Evolutionary conservation across 2,113 vertebrate genomes (phyloP).

Genomic region (Aptenodytes patagonicus): DNA sequence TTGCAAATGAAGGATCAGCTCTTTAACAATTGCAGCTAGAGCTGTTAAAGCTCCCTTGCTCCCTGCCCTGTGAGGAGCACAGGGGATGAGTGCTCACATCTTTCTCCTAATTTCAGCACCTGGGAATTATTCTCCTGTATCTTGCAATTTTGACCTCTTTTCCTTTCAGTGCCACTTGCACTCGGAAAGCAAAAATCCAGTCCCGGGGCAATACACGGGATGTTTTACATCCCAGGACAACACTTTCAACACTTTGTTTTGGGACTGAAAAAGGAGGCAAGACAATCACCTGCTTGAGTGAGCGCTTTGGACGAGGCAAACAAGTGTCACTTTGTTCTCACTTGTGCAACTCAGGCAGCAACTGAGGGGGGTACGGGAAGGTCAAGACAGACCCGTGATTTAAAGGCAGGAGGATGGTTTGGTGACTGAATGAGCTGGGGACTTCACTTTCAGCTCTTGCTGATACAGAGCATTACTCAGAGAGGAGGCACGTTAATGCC

Average conservation of each 20-base stretch:
- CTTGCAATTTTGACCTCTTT: background rate
- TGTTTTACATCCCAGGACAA: conserved; percentile 44
- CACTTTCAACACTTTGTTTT: conserved; percentile 42
- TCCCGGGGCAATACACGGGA: background rate
- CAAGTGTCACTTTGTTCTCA: conserved; percentile 60
- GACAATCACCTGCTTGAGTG: conserved; percentile 60
- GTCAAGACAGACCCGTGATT: conserved; percentile 30
- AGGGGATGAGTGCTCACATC: background rate
- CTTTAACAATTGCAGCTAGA: background rate
- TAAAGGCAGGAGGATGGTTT: background rate
- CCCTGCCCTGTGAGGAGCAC: background rate
- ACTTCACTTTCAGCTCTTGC: background rate
- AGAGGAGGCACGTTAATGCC: background rate
- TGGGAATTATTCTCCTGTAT: background rate
- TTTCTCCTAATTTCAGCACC: background rate
- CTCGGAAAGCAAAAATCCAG: background rate
- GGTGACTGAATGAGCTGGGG: background rate
- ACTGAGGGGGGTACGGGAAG: background rate
- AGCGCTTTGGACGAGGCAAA: conserved; percentile 31
- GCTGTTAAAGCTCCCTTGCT: background rate
- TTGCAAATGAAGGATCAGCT: background rate
- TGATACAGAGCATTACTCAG: background rate
- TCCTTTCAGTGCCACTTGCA: background rate
- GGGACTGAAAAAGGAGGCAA: conserved; percentile 14
- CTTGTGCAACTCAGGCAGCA: background rate